Evolutionary conservation across 2,797 vertebrate species (phyloP), one percentile per base, ranked within the genome.

Genomic region (Esox lucius): DNA sequence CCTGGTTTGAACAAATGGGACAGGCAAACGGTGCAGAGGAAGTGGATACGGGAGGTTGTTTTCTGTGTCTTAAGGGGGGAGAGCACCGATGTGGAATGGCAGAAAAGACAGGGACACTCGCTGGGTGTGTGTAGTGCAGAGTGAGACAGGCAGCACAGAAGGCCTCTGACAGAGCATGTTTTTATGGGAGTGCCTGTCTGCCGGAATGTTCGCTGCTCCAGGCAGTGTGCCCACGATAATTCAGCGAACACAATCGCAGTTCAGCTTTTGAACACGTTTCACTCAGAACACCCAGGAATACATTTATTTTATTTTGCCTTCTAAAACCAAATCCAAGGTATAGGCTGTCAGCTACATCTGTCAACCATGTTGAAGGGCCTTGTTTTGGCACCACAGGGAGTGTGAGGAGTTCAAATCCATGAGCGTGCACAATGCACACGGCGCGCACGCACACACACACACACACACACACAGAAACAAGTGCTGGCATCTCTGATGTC

Each of bases 91-190:
- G 87, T 80, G 53, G 79, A 87, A 87, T 84, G 83, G 88, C 84
- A 87, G 89, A 72, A 48, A 78, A 83, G 81, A 88, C 82, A 75
- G 78, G 24, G 19, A 42, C 67, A n/a, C 42, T 39, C 9, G 13
- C 67, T 22, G 67, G 13, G 59, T 79, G 78, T 69, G 79, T 79
- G 77, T 0, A 39, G 71, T 75, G 84, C 77, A 49, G 75, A 81
- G 83, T 75, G 83, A 69, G 51, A 46, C 72, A 82, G 84, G 62
- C 2, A 39, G 73, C 76, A 79, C 83, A 82, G 79, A 71, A 78
- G 85, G 85, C 86, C 86, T 87, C 81, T 84, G 87, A 90, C 87
- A 75, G 83, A 87, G 89, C 88, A 87, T 64, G 84, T 86, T 92
- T 71, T 87, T 75, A 85, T 86, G 76, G 86, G 87, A 91, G 91